These are phyloP conservation scores for Diorhabda carinulata DNA, from an alignment of 1,140 invertebrate genomes.

Conservation along the genomic window DNA sequence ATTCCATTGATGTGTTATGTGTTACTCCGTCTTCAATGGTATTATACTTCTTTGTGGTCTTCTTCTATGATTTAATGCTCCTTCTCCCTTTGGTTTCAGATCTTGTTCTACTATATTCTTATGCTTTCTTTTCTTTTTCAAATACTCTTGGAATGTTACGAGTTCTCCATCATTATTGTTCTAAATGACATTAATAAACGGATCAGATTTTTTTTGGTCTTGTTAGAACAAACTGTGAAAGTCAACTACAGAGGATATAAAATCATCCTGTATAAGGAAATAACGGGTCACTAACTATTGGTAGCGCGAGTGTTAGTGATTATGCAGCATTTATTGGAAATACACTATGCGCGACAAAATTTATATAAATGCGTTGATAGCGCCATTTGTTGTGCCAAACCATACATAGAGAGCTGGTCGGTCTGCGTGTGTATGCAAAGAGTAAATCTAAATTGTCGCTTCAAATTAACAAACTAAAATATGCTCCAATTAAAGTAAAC, in stretches of 20 bases:
- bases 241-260: not conserved
- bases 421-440: slow-evolving; percentile 14
- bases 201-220: no score
- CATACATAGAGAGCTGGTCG: not conserved
- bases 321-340: slow-evolving; percentile 4
- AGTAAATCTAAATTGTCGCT: slow-evolving; percentile 22
- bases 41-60: no score
- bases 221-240: no score
- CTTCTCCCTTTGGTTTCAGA: no score
- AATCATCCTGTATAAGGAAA: not conserved
- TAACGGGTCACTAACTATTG: not conserved
- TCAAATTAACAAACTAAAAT: slow-evolving; percentile 34
- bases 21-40: no score
- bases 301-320: not conserved
- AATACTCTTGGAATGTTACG: no score
- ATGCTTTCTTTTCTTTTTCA: no score
- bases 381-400: slow-evolving; percentile 9
- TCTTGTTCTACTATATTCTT: no score
- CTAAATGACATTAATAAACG: no score
- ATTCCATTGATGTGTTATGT: no score
- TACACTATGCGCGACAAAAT: slow-evolving; percentile 7
- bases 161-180: no score
- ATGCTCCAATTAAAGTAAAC: slow-evolving; percentile 40
- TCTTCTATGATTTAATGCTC: no score
- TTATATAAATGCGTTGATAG: slow-evolving; percentile 9